Conservation (phyloP, 2,888 invertebrate genomes). For the Octonoba sinensis region DNA sequence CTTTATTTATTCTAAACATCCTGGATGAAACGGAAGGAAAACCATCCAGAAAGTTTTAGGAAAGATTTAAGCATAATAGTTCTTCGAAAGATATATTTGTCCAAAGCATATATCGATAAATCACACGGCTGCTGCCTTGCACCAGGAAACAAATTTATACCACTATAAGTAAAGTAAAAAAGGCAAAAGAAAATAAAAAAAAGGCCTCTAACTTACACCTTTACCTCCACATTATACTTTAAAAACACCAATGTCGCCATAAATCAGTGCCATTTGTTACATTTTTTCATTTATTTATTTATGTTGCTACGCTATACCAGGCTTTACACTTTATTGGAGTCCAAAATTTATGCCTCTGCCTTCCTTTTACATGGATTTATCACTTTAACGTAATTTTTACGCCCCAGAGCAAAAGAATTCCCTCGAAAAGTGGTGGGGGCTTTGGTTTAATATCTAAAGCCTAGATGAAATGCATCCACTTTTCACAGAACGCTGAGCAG, state of each 20-base stretch:
- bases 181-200: slow-evolving; percentile 10
- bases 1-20: neutral
- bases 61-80: slow-evolving; percentile 54
- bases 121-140: slow-evolving; percentile 12
- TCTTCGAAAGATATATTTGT: slow-evolving; percentile 37
- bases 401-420: slow-evolving; percentile 22
- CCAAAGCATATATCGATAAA: slow-evolving; percentile 31
- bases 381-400: slow-evolving; percentile 51
- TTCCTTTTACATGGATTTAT: slow-evolving; percentile 51
- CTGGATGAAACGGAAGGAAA: neutral
- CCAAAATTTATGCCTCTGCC: slow-evolving; percentile 32
- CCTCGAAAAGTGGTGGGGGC: slow-evolving; percentile 18
- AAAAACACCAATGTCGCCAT: slow-evolving; percentile 51
- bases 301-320: neutral
- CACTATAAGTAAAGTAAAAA: slow-evolving; percentile 34
- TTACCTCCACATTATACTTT: slow-evolving; percentile 54
- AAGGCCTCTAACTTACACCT: slow-evolving; percentile 44
- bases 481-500: slow-evolving; percentile 7
- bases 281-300: slow-evolving; percentile 5
- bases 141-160: slow-evolving; percentile 45
- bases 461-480: slow-evolving; percentile 20
- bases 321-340: slow-evolving; percentile 46
- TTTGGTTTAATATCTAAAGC: slow-evolving; percentile 46
- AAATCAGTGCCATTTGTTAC: slow-evolving; percentile 47
- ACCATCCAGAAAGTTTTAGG: slow-evolving; percentile 9